Percentiles rank a stretch among this genome's conserved stretches.
These are phyloP conservation scores for Mythimna impura DNA, from an alignment of 2,888 invertebrate genomes.

Conservation along the genomic window DNA sequence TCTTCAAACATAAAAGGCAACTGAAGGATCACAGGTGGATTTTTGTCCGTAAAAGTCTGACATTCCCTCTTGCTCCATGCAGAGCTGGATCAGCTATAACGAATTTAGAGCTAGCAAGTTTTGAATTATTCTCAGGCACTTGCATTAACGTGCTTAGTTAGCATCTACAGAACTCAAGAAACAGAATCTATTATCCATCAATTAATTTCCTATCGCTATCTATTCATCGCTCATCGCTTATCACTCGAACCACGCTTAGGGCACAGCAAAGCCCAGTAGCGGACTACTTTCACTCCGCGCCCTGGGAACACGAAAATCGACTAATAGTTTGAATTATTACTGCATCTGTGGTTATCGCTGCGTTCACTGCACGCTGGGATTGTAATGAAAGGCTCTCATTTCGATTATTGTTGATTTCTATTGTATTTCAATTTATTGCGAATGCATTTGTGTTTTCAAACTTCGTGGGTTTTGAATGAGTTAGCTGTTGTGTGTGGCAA, in stretches of 20 bases:
- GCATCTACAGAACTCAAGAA: background rate
- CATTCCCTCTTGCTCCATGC: too few species aligned
- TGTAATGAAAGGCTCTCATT: slow-evolving; percentile 75
- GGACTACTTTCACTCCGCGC: slow-evolving; percentile 85
- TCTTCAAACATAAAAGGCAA: too few species aligned
- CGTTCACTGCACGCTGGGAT: slow-evolving; percentile 67
- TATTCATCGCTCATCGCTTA: slow-evolving; percentile 51
- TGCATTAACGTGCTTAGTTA: background rate
- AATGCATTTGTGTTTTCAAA: slow-evolving; percentile 20
- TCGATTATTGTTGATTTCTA: slow-evolving; percentile 63
- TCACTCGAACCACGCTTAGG: slow-evolving; percentile 58
- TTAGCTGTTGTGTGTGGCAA: background rate
- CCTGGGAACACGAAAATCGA: slow-evolving; percentile 88
- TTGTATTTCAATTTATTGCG: slow-evolving; percentile 65
- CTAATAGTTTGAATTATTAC: slow-evolving; percentile 88
- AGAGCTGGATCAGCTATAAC: too few species aligned
- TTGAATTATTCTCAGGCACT: background rate
- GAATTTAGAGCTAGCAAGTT: too few species aligned
- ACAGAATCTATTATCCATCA: background rate
- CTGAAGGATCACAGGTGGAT: too few species aligned
- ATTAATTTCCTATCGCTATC: background rate
- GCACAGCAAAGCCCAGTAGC: slow-evolving; percentile 87
- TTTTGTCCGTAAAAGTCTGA: too few species aligned
- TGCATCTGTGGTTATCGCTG: slow-evolving; percentile 69
- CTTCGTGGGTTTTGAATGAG: slow-evolving; percentile 17